Evolutionary conservation across 2,797 vertebrate genomes (phyloP).

Genomic region (Rousettus madagascariensis): DNA sequence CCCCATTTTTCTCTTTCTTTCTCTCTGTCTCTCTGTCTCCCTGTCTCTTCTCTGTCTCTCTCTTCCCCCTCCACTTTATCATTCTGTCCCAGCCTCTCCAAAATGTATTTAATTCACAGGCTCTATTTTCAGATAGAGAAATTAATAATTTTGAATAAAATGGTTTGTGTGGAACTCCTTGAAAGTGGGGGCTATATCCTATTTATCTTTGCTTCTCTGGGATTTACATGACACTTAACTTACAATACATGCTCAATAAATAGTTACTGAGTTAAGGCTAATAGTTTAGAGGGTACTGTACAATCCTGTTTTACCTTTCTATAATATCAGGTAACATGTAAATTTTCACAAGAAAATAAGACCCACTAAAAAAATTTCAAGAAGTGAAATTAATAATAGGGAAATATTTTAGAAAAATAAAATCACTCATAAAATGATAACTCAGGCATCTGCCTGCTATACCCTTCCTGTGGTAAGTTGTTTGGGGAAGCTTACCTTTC

Average conservation of each 20-base stretch:
- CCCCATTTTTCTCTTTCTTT: rapidly evolving
- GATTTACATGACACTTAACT: not conserved
- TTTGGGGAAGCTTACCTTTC: not conserved
- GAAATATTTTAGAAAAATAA: conserved; percentile 28
- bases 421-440: not conserved
- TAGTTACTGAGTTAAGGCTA: not conserved
- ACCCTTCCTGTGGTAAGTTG: not conserved
- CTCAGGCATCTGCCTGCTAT: not conserved
- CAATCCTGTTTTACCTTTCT: not conserved
- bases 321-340: not conserved
- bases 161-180: not conserved
- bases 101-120: not conserved
- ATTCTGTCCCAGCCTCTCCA: not conserved
- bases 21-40: not conserved
- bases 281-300: not conserved
- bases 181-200: not conserved
- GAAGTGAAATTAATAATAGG: not conserved
- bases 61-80: not conserved
- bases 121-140: not conserved
- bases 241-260: not conserved
- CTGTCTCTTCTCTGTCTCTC: too few relatives aligned
- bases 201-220: not conserved
- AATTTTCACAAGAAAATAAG: not conserved
- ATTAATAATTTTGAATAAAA: not conserved
- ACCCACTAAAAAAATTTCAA: not conserved